Conservation (phyloP, 2,113 vertebrate species). For the Noturus placidus region DNA sequence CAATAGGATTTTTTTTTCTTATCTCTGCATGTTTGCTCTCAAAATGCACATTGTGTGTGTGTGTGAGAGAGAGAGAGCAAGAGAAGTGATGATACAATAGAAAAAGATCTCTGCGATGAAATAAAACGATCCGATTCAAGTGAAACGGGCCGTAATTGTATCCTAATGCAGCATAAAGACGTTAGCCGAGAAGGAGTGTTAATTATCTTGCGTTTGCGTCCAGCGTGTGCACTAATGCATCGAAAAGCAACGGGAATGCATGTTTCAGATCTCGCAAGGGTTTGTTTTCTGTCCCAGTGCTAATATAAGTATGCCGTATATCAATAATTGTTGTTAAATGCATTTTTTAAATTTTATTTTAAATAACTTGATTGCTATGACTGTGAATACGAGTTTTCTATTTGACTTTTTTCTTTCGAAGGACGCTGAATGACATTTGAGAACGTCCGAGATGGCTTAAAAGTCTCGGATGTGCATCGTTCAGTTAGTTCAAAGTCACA, state of each 20-base stretch:
- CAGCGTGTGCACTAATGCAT: constrained; percentile 46
- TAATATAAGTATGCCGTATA: constrained; percentile 53
- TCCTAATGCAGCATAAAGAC: constrained; percentile 2
- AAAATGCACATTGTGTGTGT: not conserved
- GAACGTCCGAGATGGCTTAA: constrained; percentile 16
- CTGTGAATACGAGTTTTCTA: constrained; percentile 58
- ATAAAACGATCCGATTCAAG: not conserved
- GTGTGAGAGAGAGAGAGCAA: not conserved
- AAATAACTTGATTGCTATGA: constrained; percentile 22
- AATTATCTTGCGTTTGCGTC: constrained; percentile 46
- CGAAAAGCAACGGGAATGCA: constrained; percentile 52
- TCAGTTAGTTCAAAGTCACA: constrained; percentile 27
- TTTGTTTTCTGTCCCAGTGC: constrained; percentile 55
- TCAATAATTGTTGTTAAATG: constrained; percentile 17
- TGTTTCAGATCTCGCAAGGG: constrained; percentile 57
- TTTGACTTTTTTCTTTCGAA: constrained; percentile 43
- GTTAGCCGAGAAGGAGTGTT: not conserved
- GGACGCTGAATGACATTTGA: constrained; percentile 36
- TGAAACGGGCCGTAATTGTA: not conserved
- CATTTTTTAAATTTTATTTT: constrained; percentile 40
- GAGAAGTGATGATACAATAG: not conserved
- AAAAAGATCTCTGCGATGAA: not conserved
- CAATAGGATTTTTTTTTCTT: not conserved
- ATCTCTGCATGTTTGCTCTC: not conserved
- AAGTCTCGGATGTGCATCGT: constrained; percentile 36